A percentile compares a stretch with the other conserved stretches of the same genome.
Conservation (phyloP, 2,888 invertebrate genomes). For the Dermolepida albohirtum region DNA sequence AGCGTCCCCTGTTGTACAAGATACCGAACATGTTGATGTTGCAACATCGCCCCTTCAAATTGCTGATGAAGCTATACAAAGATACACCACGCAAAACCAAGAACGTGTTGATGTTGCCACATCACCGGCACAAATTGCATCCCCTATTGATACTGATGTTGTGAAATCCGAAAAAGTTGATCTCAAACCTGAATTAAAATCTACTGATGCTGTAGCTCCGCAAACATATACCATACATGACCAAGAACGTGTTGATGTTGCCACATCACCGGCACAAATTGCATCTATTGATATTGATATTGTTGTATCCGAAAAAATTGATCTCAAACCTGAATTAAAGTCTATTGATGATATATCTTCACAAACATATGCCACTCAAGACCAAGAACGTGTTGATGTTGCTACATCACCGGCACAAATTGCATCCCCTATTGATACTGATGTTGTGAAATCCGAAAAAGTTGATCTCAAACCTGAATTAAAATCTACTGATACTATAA, state of each 20-base stretch:
- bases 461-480: neutral
- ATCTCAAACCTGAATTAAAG: slow-evolving; percentile 28
- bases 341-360: neutral
- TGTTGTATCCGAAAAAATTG: slow-evolving; percentile 33
- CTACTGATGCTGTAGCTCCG: neutral
- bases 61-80: neutral
- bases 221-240: neutral
- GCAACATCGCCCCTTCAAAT: slow-evolving; percentile 14
- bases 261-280: slow-evolving; percentile 7
- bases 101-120: slow-evolving; percentile 1
- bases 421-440: neutral
- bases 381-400: slow-evolving; percentile 8
- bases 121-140: neutral
- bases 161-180: slow-evolving; percentile 2
- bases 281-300: slow-evolving; percentile 5
- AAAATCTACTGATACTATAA: neutral
- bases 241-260: slow-evolving; percentile 10
- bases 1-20: neutral
- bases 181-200: neutral
- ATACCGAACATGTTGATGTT: slow-evolving; percentile 5
- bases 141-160: neutral
- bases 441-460: neutral
- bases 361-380: slow-evolving; percentile 1
- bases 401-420: slow-evolving; percentile 16
- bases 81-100: neutral